These are phyloP conservation scores for Scleropages formosus DNA, from an alignment of 2,797 vertebrate species.

Conservation along the genomic window DNA sequence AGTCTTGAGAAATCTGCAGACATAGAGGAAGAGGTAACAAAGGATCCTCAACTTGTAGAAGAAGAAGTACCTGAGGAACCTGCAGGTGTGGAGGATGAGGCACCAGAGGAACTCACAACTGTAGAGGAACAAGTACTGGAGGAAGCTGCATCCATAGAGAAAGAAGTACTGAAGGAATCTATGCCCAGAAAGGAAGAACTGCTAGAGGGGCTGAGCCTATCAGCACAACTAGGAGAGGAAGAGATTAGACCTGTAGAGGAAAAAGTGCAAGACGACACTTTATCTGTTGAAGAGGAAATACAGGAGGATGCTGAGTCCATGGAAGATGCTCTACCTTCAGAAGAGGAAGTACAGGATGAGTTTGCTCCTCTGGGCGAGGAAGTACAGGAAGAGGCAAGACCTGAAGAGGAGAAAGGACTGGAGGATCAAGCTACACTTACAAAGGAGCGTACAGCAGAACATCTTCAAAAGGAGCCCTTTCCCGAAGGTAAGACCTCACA, in stretches of 20 bases:
- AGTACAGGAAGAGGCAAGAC: slow-evolving; percentile 11
- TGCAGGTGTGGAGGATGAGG: too few species aligned
- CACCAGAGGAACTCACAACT: too few species aligned
- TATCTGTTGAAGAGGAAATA: not conserved
- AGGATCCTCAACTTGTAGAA: slow-evolving; percentile 17
- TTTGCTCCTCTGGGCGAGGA: slow-evolving; percentile 22
- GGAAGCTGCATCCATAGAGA: slow-evolving; percentile 15
- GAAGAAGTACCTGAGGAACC: slow-evolving; percentile 39
- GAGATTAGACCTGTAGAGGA: slow-evolving; percentile 32
- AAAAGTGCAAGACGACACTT: slow-evolving; percentile 22
- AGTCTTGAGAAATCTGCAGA: too few species aligned
- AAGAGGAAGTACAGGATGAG: not conserved
- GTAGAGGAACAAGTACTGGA: too few species aligned
- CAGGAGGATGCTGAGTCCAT: slow-evolving; percentile 8
- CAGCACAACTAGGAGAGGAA: not conserved
- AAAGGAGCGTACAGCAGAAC: slow-evolving; percentile 29
- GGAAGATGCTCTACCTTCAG: not conserved
- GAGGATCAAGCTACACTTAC: slow-evolving; percentile 49
- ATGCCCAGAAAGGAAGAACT: not conserved
- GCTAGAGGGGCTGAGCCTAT: not conserved
- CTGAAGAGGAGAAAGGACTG: slow-evolving; percentile 30
- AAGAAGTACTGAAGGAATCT: not conserved
- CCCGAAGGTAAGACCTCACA: slow-evolving; percentile 18
- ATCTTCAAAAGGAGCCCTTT: slow-evolving; percentile 30
- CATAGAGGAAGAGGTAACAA: slow-evolving; percentile 36